Percentiles rank a stretch among this genome's conserved stretches.
Conservation (phyloP, 2,888 invertebrate genomes). For the Pseudanteris insignis region DNA sequence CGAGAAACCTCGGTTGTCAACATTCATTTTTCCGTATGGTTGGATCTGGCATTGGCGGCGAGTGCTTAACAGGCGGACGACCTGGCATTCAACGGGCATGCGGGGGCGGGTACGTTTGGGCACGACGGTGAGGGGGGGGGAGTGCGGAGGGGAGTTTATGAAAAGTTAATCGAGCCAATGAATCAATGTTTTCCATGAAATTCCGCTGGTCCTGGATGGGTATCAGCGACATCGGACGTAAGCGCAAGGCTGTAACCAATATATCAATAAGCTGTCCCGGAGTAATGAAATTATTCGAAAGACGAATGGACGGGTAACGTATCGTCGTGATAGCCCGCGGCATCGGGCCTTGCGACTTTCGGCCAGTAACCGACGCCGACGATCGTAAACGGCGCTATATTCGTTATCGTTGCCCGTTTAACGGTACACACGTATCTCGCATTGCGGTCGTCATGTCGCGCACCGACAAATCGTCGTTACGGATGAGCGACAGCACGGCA, state of each 20-base stretch:
- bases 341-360: slow-evolving; percentile 35
- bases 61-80: too few species aligned
- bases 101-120: too few species aligned
- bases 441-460: slow-evolving; percentile 38
- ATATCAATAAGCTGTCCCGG: slow-evolving; percentile 35
- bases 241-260: slow-evolving; percentile 23
- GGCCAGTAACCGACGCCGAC: slow-evolving; percentile 32
- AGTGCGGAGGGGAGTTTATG: too few species aligned
- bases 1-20: too few species aligned
- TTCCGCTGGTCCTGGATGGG: slow-evolving; percentile 9
- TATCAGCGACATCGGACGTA: slow-evolving; percentile 22
- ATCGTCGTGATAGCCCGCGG: slow-evolving; percentile 26
- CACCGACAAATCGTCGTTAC: slow-evolving; percentile 29
- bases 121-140: too few species aligned
- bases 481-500: slow-evolving; percentile 21
- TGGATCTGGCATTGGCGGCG: too few species aligned
- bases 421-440: slow-evolving; percentile 44
- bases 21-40: too few species aligned
- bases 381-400: slow-evolving; percentile 42
- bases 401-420: slow-evolving; percentile 43
- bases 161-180: slow-evolving; percentile 22
- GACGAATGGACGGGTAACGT: slow-evolving; percentile 24
- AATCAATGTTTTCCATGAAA: slow-evolving; percentile 28
- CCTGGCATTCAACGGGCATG: too few species aligned
- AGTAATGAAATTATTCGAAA: slow-evolving; percentile 39